Percentiles rank a stretch among this genome's conserved stretches.
These are phyloP conservation scores for Panthera uncia DNA, from an alignment of 2,113 vertebrate species.

Conservation along the genomic window DNA sequence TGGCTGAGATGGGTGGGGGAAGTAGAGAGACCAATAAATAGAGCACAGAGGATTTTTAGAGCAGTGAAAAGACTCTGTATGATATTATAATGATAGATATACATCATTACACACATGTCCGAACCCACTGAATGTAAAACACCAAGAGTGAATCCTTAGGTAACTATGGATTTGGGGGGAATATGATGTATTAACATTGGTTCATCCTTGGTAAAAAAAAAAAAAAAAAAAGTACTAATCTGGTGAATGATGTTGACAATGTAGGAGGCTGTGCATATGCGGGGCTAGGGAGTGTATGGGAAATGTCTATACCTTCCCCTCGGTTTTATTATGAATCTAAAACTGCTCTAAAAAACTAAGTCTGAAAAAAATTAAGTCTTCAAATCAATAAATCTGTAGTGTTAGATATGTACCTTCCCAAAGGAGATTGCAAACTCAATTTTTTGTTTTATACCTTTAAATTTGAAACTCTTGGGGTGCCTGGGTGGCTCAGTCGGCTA, in stretches of 20 bases:
- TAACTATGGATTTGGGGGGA: neutral
- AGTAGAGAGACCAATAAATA: neutral
- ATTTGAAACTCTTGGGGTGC: neutral
- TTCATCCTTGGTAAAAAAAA: neutral
- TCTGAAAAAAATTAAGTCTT: neutral
- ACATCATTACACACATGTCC: neutral
- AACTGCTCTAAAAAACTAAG: neutral
- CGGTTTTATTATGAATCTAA: neutral
- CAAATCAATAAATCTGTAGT: neutral
- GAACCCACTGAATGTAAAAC: neutral
- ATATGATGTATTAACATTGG: neutral
- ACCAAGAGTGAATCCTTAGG: neutral
- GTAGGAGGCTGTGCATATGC: neutral
- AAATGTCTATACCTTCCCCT: neutral
- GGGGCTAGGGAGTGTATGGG: neutral
- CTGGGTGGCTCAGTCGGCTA: too few relatives aligned
- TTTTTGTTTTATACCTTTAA: neutral
- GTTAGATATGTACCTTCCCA: neutral
- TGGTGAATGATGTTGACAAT: neutral
- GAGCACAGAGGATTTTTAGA: neutral
- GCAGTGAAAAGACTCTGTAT: neutral
- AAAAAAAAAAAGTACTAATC: neutral
- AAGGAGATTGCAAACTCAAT: neutral
- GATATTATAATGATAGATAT: neutral
- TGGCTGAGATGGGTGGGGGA: neutral